Evolutionary conservation across 2,888 invertebrate genomes (phyloP), one percentile per base, ranked within the genome.

Genomic region (Macrosiphum euphorbiae): DNA sequence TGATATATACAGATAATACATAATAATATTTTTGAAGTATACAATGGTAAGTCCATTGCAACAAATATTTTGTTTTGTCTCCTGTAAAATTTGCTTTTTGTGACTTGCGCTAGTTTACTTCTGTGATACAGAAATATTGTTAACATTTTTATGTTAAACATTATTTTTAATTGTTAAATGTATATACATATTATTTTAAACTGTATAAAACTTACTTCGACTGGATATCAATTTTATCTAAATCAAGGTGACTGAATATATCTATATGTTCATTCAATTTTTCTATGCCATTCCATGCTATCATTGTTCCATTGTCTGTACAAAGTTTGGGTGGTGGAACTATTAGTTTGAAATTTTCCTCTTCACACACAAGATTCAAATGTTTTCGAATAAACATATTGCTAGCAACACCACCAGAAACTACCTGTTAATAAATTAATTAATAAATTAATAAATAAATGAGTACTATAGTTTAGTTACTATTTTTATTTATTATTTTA

Each of bases 291-390:
- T 99, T 99, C 99, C 99, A 99, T 41, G 99, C 99, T 95, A 99
- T 98, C 99, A 99, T 99, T 61, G 99, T 97, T 16, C 99, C 99
- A 97, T 99, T 99, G 96, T 99, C 99, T 0, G 99, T 99, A 96
- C 99, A 99, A 24, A 99, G 96, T 95, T 97, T 96, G 47, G 98
- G 97, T 7, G 98, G 98, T 28, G 99, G 99, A 94, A 98, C 97
- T 94, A 97, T 96, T 10, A 98, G 96, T 95, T 96, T 96, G 95
- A 97, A 98, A 1, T 96, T 97, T 95, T 97, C 96, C 95, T 97
- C 96, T 35, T 96, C 95, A 95, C 98, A 98, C 94, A 99, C 95
- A 90, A 97, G 96, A 95, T 96, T 95, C 41, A 99, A 96, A 91
- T 97, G 97, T 95, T 97, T 96, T 91, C 97, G 97, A 92, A 99